These are phyloP conservation scores for Phaethornis superciliosus DNA, from an alignment of 2,113 vertebrate species.

Conservation along the genomic window DNA sequence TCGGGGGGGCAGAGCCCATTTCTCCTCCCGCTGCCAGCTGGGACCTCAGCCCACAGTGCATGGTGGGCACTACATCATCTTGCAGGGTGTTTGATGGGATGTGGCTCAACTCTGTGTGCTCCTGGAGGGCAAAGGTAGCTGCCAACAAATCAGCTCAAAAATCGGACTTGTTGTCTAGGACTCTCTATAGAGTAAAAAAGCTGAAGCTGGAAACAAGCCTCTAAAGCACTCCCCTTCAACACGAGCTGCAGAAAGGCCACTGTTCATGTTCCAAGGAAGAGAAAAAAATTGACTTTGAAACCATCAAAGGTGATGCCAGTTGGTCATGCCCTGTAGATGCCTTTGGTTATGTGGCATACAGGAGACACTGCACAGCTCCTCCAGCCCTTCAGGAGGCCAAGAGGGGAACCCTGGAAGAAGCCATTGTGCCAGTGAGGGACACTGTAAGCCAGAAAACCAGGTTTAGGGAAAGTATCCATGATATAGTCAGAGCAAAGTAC, in stretches of 20 bases:
- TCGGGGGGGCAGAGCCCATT: background rate
- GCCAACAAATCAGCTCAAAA: background rate
- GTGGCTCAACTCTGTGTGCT: rapidly evolving
- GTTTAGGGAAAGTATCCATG: background rate
- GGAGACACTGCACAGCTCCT: rapidly evolving
- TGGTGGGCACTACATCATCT: background rate
- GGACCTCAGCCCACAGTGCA: background rate
- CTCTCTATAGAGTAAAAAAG: background rate
- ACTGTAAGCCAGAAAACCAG: background rate
- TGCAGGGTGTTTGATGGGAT: rapidly evolving
- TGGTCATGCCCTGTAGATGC: background rate
- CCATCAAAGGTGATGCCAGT: background rate
- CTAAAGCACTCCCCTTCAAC: background rate
- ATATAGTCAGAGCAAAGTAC: background rate
- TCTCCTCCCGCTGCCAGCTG: rapidly evolving
- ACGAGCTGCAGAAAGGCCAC: background rate
- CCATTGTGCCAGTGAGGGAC: background rate
- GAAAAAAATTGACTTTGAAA: background rate
- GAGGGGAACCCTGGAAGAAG: background rate
- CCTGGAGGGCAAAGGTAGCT: background rate
- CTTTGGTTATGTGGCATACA: background rate
- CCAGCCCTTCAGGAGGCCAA: rapidly evolving
- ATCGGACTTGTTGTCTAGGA: rapidly evolving
- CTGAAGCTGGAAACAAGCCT: background rate
- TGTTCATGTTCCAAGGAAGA: background rate